phyloP scores from a whole-genome alignment of 2,113 vertebrate species.

The Nothoprocta pentlandii region DNA sequence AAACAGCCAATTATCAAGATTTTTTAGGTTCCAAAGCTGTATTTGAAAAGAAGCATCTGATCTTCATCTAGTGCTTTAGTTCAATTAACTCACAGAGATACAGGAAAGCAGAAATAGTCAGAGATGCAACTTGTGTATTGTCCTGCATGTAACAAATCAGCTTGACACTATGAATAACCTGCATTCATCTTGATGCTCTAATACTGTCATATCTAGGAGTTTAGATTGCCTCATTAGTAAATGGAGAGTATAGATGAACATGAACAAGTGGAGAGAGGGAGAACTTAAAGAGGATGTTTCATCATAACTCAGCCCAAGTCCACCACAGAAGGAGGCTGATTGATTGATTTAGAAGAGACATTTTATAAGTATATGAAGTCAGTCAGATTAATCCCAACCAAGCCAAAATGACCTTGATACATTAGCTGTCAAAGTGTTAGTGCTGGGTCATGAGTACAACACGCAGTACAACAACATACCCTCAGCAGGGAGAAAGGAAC shows the following conservation, averaged over 20 bases:
- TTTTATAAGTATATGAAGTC: not conserved
- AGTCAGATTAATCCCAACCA: not conserved
- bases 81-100: not conserved
- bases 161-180: not conserved
- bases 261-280: not conserved
- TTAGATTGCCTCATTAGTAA: not conserved
- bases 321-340: not conserved
- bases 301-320: not conserved
- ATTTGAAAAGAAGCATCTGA: not conserved
- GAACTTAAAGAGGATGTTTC: not conserved
- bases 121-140: not conserved
- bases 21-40: not conserved
- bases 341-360: not conserved
- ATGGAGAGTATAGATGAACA: not conserved
- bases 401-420: not conserved
- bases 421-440: not conserved
- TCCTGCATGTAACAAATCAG: not conserved
- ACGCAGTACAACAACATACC: no score
- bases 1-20: not conserved
- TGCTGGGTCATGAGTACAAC: no score
- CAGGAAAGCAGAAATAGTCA: not conserved
- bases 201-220: not conserved
- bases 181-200: not conserved
- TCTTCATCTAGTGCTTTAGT: not conserved
- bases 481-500: not conserved